These are phyloP conservation scores for Orthosia incerta DNA, from an alignment of 2,888 invertebrate genomes.

Conservation along the genomic window DNA sequence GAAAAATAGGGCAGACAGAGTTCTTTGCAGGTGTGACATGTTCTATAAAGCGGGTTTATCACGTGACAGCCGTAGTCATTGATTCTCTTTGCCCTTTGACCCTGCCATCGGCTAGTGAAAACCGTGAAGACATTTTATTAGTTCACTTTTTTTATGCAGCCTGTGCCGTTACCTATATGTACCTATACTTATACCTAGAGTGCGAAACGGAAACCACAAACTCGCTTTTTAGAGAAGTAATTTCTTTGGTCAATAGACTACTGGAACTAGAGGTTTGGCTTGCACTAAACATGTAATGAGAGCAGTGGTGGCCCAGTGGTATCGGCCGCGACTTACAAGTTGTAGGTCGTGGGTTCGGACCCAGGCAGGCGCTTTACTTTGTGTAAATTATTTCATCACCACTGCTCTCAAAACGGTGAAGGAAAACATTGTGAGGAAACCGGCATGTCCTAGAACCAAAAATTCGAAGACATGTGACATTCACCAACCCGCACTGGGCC, in stretches of 20 bases:
- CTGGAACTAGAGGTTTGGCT: background rate
- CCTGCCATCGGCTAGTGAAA: background rate
- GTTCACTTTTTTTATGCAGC: background rate
- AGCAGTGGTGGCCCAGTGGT: too few relatives aligned
- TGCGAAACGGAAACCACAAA: background rate
- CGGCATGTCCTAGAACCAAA: too few relatives aligned
- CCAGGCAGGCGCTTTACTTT: too few relatives aligned
- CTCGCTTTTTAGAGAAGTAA: background rate
- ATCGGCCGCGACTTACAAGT: too few relatives aligned
- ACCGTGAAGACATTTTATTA: background rate
- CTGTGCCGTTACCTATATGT: too few relatives aligned
- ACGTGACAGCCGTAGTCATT: background rate
- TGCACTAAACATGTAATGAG: background rate
- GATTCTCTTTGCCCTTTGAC: background rate
- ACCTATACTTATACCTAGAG: too few relatives aligned
- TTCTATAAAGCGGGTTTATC: background rate
- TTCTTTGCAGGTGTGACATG: background rate
- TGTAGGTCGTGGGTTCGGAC: too few relatives aligned
- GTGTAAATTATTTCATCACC: too few relatives aligned
- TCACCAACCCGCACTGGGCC: too few relatives aligned
- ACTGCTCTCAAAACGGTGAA: too few relatives aligned
- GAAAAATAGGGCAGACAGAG: background rate
- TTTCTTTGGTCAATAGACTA: background rate
- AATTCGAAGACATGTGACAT: too few relatives aligned
- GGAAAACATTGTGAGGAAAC: too few relatives aligned